phyloP scores from a whole-genome alignment of 2,888 invertebrate species.

The Palloptera scutellata region DNA sequence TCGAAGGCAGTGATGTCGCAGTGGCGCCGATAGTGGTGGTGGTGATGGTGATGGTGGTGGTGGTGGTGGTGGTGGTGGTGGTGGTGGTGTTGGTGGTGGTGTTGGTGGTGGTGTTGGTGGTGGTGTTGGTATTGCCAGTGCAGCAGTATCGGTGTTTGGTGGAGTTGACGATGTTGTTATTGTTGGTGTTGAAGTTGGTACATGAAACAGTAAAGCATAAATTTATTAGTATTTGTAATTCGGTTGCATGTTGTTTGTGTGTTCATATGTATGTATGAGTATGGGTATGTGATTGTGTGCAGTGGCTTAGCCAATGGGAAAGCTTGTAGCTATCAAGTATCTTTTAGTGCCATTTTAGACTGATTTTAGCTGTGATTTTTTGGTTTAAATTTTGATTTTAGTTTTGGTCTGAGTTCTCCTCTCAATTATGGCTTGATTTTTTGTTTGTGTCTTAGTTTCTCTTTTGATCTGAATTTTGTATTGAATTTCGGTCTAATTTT shows the following conservation, averaged over 20 bases:
- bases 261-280: not conserved
- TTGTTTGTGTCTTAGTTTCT: too few species aligned
- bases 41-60: not conserved
- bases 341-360: too few species aligned
- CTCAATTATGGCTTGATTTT: too few species aligned
- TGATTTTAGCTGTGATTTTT: too few species aligned
- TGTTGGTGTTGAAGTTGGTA: not conserved
- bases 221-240: constrained; percentile 20
- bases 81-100: not conserved
- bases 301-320: too few species aligned
- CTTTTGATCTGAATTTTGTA: too few species aligned
- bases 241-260: not conserved
- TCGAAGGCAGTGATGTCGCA: not conserved
- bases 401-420: too few species aligned
- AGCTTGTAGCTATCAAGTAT: too few species aligned
- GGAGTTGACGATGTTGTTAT: not conserved
- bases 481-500: too few species aligned
- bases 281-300: not conserved
- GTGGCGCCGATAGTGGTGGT: not conserved
- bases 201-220: constrained; percentile 15
- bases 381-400: too few species aligned
- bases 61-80: not conserved
- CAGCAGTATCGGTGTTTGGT: not conserved
- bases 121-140: not conserved
- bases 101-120: not conserved